A percentile compares a stretch with the other conserved stretches of the same genome.
Evolutionary conservation across 2,113 vertebrate genomes (phyloP).

Genomic region (Anarhynchus alexandrinus): DNA sequence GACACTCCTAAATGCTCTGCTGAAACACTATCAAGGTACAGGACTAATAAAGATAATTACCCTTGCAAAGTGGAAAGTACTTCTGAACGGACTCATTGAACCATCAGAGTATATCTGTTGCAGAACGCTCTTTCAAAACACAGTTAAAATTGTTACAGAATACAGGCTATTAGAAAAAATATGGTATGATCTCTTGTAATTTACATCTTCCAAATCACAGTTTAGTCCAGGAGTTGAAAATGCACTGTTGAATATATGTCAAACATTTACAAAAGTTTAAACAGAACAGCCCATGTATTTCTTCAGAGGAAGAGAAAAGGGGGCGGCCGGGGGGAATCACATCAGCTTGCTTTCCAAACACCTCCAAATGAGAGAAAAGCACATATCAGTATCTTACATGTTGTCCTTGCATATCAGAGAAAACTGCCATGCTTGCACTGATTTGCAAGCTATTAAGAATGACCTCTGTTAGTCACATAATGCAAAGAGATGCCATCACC

Average conservation of each 20-base stretch:
- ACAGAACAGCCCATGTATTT: neutral
- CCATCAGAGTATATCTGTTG: neutral
- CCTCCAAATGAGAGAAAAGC: neutral
- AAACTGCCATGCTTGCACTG: neutral
- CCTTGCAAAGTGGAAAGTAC: neutral
- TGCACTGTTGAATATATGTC: neutral
- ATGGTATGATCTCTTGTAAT: neutral
- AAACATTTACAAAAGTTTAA: neutral
- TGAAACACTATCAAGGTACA: conserved; percentile 35
- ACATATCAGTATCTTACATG: rapidly evolving
- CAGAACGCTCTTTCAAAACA: neutral
- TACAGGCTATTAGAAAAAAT: neutral
- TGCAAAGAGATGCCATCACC: neutral
- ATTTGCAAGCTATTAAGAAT: neutral
- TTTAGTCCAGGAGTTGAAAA: neutral
- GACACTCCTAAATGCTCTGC: conserved; percentile 38
- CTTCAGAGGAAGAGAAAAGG: neutral
- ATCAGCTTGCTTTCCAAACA: neutral
- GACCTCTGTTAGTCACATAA: neutral
- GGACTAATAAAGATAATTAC: conserved; percentile 41
- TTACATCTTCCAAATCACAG: neutral
- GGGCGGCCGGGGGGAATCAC: rapidly evolving
- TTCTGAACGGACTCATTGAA: conserved; percentile 22
- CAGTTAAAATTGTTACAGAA: neutral
- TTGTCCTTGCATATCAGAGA: neutral